Evolutionary conservation across 2,797 vertebrate species (phyloP).

Genomic region (Meda fulgida): DNA sequence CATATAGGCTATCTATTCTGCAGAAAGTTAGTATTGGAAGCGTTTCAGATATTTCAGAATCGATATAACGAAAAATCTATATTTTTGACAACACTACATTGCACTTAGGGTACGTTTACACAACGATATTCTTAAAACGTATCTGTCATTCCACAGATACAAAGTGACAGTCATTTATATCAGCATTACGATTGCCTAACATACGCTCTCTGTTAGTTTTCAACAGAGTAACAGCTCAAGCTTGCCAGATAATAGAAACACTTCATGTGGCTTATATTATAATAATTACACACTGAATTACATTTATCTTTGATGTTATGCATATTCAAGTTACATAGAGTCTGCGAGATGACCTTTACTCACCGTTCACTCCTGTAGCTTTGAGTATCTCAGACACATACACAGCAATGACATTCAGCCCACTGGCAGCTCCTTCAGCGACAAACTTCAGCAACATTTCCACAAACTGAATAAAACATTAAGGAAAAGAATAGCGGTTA

Average conservation of each 20-base stretch:
- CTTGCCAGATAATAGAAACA: not conserved
- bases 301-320: not conserved
- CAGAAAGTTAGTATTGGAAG: too few relatives aligned
- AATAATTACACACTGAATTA: not conserved
- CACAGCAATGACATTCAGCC: conserved; percentile 82
- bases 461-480: conserved; percentile 68
- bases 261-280: not conserved
- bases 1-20: too few relatives aligned
- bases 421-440: conserved; percentile 81
- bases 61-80: too few relatives aligned
- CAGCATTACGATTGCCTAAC: not conserved
- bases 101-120: too few relatives aligned
- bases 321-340: not conserved
- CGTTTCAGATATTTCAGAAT: too few relatives aligned
- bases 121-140: too few relatives aligned
- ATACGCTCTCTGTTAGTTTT: not conserved
- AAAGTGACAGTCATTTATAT: not conserved
- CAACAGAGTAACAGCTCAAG: not conserved
- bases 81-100: too few relatives aligned
- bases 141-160: not conserved
- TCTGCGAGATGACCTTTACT: conserved; percentile 55
- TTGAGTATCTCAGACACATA: conserved; percentile 80
- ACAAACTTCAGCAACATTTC: conserved; percentile 76
- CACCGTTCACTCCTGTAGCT: conserved; percentile 78
- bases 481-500: conserved; percentile 21